Evolutionary conservation across 2,888 invertebrate species (phyloP), one percentile per base, ranked within the genome.

Genomic region (Microplitis deprimator): DNA sequence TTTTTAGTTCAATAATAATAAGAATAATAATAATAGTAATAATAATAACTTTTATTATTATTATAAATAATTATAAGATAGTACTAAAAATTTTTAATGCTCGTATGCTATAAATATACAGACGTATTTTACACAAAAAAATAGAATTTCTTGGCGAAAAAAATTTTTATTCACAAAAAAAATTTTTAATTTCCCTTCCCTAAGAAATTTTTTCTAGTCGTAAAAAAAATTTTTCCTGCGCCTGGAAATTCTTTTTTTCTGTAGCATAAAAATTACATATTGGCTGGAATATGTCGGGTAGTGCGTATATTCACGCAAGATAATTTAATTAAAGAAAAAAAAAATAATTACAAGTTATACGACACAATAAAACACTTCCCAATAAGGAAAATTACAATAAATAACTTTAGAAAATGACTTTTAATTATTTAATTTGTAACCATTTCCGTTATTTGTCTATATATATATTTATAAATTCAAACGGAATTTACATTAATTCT

Each of bases 361-460:
- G 65, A 71, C 69, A 77, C 68, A 74, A 78, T 78, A 70, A 78
- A 77, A 75, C 64, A 73, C 59, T 40, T 77, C 80, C 79, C 78
- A 78, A 78, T 74, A 77, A 68, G 75, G 79, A 29, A 41, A 67
- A 13, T 50, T 67, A 70, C 60, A 80, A 79, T 80, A 80, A 81
- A 80, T 78, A 74, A 75, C 74, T 78, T 68, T 75, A 70, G 72
- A 70, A 78, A 79, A 77, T 68, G 38, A 39, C 59, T 68, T n/a
- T 50, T 17, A 17, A 10, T 69, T 40, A 69, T 61, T 64, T 72
- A 73, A n/a, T 60, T 60, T 71, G 59, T 61, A 39, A 71, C 10
- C 3, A 60, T 71, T 29, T 71, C 71, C 38, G 5, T 38, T 38
- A 20, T 62, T 17, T 40, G 17, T 72, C 39, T 7, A 38, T 71